Evolutionary conservation across 2,888 invertebrate genomes (phyloP), one percentile per base, ranked within the genome.

Genomic region (Arge pagana): DNA sequence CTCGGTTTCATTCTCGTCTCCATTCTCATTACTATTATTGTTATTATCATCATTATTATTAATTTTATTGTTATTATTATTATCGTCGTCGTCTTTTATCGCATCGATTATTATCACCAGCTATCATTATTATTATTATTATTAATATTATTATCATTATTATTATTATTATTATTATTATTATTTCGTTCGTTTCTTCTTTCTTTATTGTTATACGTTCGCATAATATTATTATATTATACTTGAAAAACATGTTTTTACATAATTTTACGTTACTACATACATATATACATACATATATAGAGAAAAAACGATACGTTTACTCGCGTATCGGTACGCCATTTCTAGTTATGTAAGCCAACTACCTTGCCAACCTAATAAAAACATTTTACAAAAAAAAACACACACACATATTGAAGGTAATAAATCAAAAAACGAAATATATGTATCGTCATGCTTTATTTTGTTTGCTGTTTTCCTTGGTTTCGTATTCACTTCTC

Each of bases 291-390:
- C n/a, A n/a, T n/a, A n/a, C n/a, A n/a, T n/a, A n/a, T n/a, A n/a
- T n/a, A n/a, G n/a, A n/a, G n/a, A n/a, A n/a, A n/a, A n/a, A n/a
- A n/a, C n/a, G n/a, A n/a, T n/a, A n/a, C n/a, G n/a, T n/a, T n/a
- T n/a, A n/a, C n/a, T n/a, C n/a, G n/a, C n/a, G n/a, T n/a, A n/a
- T n/a, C n/a, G n/a, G n/a, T 33, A 45, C 66, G 67, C 63, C 65
- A 67, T 66, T 70, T 50, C 69, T 68, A 70, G 70, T 58, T n/a
- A 65, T 71, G 70, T 76, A 74, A 76, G 72, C 67, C 67, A 71
- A 67, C 63, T 65, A 70, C 72, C 73, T 76, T 76, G 75, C 75
- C 74, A 74, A 72, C 71, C 68, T 59, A 76, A 75, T 74, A 75
- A n/a, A n/a, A 75, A 75, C 68, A 72, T 68, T 68, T 76, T 75